phyloP scores from a whole-genome alignment of 92 coral and sea anemone genomes.

The Zoanthus solanderi region DNA sequence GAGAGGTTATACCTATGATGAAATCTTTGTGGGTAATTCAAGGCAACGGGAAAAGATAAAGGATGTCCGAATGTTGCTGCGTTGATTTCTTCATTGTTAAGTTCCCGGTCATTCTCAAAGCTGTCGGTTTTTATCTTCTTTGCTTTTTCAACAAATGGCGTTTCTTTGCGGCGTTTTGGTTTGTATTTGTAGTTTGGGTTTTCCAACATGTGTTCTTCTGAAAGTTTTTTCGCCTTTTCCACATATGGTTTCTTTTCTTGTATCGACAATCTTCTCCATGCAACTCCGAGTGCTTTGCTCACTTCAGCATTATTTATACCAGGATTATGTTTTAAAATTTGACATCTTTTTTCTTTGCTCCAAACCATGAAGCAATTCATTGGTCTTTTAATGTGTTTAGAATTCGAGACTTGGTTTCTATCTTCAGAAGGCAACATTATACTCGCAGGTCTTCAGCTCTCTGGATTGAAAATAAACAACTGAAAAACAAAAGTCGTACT shows the following conservation, averaged over 20 bases:
- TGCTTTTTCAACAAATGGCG: constrained; percentile 9
- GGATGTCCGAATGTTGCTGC: not conserved
- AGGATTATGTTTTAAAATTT: constrained; percentile 80
- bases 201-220: constrained; percentile 70
- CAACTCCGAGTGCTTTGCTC: constrained; percentile 83
- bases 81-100: not conserved
- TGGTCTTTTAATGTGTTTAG: constrained; percentile 79
- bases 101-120: not conserved
- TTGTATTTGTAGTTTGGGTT: constrained; percentile 85
- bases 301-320: constrained; percentile 89
- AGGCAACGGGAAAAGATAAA: not conserved
- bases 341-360: constrained; percentile 89
- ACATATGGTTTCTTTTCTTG: constrained; percentile 85
- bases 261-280: constrained; percentile 79
- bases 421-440: constrained; percentile 25
- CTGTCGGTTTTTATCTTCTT: not conserved
- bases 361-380: constrained; percentile 96
- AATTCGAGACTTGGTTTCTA: constrained; percentile 6
- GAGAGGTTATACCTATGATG: not conserved
- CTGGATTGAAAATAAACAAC: not conserved
- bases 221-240: constrained; percentile 76
- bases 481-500: constrained; percentile 1
- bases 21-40: not conserved
- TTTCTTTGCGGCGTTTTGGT: constrained; percentile 67
- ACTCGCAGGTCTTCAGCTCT: not conserved